These are phyloP conservation scores for Plutomurus gul DNA, from an alignment of 1,140 invertebrate species.

Conservation along the genomic window DNA sequence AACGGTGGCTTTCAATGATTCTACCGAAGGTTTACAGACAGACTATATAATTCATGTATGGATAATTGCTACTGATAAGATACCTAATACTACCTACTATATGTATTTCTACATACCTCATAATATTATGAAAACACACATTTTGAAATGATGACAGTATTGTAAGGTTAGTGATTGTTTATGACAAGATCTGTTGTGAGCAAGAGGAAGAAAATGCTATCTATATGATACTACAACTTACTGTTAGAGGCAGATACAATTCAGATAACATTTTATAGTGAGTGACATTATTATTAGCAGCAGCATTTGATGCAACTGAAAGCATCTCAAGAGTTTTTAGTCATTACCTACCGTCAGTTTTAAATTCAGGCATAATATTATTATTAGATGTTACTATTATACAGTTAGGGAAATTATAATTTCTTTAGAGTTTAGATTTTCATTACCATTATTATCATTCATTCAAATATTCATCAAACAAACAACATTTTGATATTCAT, in stretches of 20 bases:
- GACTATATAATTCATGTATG: neutral
- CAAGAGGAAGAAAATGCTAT: neutral
- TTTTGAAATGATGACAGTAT: conserved; percentile 14
- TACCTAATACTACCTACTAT: neutral
- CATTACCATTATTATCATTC: neutral
- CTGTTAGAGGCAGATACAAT: neutral
- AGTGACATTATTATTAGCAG: neutral
- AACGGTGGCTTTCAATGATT: neutral
- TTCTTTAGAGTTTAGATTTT: neutral
- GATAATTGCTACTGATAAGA: conserved; percentile 21
- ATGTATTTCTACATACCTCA: neutral
- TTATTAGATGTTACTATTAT: neutral
- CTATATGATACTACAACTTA: neutral
- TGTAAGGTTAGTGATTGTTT: conserved; percentile 11
- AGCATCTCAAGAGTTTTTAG: conserved; percentile 18
- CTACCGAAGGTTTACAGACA: neutral
- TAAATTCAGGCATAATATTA: conserved; percentile 1
- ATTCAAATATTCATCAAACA: neutral
- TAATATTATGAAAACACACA: neutral
- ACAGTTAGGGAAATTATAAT: neutral
- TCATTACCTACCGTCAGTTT: conserved; percentile 28
- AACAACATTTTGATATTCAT: conserved; percentile 9
- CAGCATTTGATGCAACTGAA: neutral
- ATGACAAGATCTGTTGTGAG: neutral
- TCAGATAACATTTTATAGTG: neutral